A percentile compares a stretch with the other conserved stretches of the same genome.
phyloP scores from a whole-genome alignment of 2,888 invertebrate genomes.

The Apocheima hispidaria region DNA sequence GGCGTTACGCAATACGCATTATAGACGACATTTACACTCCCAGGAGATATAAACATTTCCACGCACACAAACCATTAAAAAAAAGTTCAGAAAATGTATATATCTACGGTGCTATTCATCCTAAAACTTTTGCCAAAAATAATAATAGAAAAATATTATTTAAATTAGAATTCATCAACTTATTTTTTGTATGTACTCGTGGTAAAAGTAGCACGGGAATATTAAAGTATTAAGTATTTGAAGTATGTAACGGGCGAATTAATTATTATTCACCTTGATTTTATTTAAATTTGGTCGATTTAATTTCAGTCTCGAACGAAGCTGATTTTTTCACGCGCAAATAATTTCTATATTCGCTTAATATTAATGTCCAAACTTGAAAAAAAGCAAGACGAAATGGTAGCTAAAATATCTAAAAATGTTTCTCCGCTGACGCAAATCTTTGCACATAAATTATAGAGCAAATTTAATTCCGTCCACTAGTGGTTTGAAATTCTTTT shows the following conservation, averaged over 20 bases:
- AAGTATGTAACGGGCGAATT: neutral
- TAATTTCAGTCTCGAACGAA: neutral
- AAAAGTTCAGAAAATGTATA: slow-evolving; percentile 18
- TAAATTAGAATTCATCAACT: neutral
- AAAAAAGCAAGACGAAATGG: slow-evolving; percentile 9
- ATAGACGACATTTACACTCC: slow-evolving; percentile 57
- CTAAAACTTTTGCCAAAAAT: slow-evolving; percentile 18
- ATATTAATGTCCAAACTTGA: slow-evolving; percentile 12
- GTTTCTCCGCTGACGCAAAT: slow-evolving; percentile 62
- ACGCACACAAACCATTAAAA: slow-evolving; percentile 50
- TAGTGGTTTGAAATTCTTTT: slow-evolving; percentile 52
- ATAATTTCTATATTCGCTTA: slow-evolving; percentile 14
- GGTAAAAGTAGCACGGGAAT: too few species aligned
- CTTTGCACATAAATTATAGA: slow-evolving; percentile 58
- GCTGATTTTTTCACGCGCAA: neutral
- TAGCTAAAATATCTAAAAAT: slow-evolving; percentile 44
- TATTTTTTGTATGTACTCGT: neutral
- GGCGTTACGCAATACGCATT: slow-evolving; percentile 62
- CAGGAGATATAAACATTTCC: slow-evolving; percentile 63
- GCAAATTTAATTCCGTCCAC: slow-evolving; percentile 56
- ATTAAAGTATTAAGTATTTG: too few species aligned
- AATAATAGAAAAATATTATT: slow-evolving; percentile 6
- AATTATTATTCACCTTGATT: neutral
- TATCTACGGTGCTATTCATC: slow-evolving; percentile 15
- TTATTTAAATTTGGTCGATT: neutral